phyloP scores from a whole-genome alignment of 1,140 invertebrate species.

The Bombyx mandarina region DNA sequence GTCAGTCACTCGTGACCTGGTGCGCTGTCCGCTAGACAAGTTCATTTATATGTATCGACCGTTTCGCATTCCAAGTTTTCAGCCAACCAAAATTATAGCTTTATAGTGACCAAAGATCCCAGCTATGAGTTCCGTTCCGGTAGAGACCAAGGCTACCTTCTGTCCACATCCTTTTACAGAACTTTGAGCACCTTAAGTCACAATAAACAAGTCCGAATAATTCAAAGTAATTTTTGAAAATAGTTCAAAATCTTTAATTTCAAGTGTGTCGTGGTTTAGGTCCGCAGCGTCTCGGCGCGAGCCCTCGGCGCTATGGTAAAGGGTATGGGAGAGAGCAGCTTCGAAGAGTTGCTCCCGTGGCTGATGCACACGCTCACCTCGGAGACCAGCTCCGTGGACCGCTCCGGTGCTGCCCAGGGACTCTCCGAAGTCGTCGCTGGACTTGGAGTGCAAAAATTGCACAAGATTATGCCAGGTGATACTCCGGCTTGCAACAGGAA shows the following conservation, averaged over 20 bases:
- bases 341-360: slow-evolving; percentile 97
- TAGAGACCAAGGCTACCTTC: no score
- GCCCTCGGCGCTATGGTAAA: slow-evolving; percentile 97
- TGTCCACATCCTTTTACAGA: no score
- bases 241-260: no score
- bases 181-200: no score
- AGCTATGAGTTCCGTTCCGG: no score
- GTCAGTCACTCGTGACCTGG: slow-evolving; percentile 51
- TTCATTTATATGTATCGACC: no score
- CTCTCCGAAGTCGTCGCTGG: slow-evolving; percentile 95
- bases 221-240: no score
- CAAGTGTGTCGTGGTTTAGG: slow-evolving; percentile 41
- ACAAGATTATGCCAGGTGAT: slow-evolving; percentile 92
- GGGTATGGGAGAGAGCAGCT: slow-evolving; percentile 96
- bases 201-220: no score
- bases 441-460: slow-evolving; percentile 93
- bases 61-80: no score
- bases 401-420: slow-evolving; percentile 98
- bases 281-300: slow-evolving; percentile 91
- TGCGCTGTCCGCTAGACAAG: no score
- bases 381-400: slow-evolving; percentile 94
- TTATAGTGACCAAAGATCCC: no score
- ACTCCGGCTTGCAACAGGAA: neutral
- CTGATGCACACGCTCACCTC: slow-evolving; percentile 98
- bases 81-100: no score